phyloP scores from a whole-genome alignment of 2,113 vertebrate species.

The Catharus fuscescens region DNA sequence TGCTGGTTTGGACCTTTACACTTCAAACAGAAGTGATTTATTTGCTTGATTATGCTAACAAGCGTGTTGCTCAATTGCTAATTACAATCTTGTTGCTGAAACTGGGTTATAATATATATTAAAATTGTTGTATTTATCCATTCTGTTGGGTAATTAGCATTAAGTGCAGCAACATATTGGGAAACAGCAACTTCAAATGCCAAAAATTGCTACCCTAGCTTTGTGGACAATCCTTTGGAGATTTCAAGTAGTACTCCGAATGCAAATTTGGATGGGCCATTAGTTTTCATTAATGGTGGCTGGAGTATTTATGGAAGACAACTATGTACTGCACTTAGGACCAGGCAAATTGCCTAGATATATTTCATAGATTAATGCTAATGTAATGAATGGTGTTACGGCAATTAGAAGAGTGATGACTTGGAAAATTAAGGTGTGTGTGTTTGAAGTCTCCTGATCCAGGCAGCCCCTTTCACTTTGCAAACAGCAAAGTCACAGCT shows the following conservation, averaged over 20 bases:
- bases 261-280: slow-evolving; percentile 78
- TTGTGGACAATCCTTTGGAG: slow-evolving; percentile 72
- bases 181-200: slow-evolving; percentile 60
- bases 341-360: slow-evolving; percentile 77
- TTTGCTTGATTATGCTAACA: slow-evolving; percentile 59
- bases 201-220: slow-evolving; percentile 55
- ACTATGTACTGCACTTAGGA: slow-evolving; percentile 76
- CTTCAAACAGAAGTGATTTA: slow-evolving; percentile 3
- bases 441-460: slow-evolving; percentile 58
- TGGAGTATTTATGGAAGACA: slow-evolving; percentile 79
- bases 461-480: slow-evolving; percentile 31
- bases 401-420: slow-evolving; percentile 78
- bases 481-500: background rate
- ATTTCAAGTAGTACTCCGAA: slow-evolving; percentile 60
- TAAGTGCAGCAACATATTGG: slow-evolving; percentile 49
- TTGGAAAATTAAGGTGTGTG: slow-evolving; percentile 76
- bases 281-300: slow-evolving; percentile 81
- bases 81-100: slow-evolving; percentile 62
- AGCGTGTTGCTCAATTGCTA: background rate
- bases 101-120: slow-evolving; percentile 33
- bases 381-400: slow-evolving; percentile 74
- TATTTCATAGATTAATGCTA: slow-evolving; percentile 76
- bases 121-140: slow-evolving; percentile 51
- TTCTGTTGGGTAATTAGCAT: slow-evolving; percentile 64
- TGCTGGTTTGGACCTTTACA: background rate